Conservation (phyloP, 2,113 vertebrate species). For the Nycticebus coucang region DNA sequence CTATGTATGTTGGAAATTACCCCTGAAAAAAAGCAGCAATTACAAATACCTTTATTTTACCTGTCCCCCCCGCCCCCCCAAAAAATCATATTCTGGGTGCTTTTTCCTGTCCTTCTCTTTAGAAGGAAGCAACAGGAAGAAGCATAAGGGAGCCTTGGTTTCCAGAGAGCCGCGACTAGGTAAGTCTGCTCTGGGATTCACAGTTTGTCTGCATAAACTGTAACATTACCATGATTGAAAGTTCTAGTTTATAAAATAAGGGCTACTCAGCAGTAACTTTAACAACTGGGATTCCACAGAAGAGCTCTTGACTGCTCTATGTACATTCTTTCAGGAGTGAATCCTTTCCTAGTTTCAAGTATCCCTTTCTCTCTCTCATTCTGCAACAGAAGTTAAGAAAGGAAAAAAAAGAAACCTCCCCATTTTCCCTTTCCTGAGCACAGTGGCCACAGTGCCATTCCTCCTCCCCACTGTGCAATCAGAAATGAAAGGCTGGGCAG, state of each 20-base stretch:
- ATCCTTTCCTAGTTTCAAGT: conserved; percentile 83
- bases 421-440: conserved; percentile 73
- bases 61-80: background rate
- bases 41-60: conserved; percentile 83
- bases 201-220: conserved; percentile 85
- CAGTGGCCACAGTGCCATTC: conserved; percentile 72
- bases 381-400: conserved; percentile 66
- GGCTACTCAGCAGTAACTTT: conserved; percentile 84
- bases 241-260: conserved; percentile 79
- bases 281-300: conserved; percentile 81
- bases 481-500: conserved; percentile 81
- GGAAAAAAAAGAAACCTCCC: conserved; percentile 58
- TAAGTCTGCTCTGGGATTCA: conserved; percentile 84
- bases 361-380: conserved; percentile 81
- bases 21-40: conserved; percentile 92
- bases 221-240: conserved; percentile 80
- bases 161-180: conserved; percentile 83
- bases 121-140: conserved; percentile 85
- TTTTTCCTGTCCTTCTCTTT: conserved; percentile 82
- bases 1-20: conserved; percentile 84
- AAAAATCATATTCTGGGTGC: conserved; percentile 65
- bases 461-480: conserved; percentile 53
- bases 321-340: conserved; percentile 86
- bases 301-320: conserved; percentile 79
- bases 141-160: conserved; percentile 84